A percentile compares a stretch with the other conserved stretches of the same genome.
These are phyloP conservation scores for Pristiophorus japonicus DNA, from an alignment of 2,113 vertebrate genomes.

Conservation along the genomic window DNA sequence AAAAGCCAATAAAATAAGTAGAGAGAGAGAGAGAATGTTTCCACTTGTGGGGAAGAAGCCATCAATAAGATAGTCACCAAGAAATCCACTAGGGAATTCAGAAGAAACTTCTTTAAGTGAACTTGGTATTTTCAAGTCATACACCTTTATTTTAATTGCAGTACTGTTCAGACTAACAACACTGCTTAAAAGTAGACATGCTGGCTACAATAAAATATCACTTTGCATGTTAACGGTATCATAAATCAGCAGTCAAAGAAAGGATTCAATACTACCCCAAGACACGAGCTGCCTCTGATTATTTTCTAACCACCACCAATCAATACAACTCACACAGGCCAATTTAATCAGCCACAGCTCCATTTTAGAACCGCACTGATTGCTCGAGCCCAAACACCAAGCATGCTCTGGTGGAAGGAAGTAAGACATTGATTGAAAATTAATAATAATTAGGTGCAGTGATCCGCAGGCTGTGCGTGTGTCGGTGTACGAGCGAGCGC, in stretches of 20 bases:
- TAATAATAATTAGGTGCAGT: neutral
- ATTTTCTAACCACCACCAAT: neutral
- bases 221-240: neutral
- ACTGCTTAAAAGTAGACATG: neutral
- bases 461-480: neutral
- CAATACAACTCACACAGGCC: neutral
- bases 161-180: neutral
- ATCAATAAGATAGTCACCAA: too few species aligned
- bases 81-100: too few species aligned
- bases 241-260: neutral
- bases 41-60: too few species aligned
- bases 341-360: neutral
- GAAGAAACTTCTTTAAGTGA: too few species aligned
- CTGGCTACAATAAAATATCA: neutral
- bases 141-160: too few species aligned
- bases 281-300: neutral
- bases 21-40: too few species aligned
- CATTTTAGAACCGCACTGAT: neutral
- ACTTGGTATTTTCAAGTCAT: too few species aligned
- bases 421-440: neutral
- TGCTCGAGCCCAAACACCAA: neutral
- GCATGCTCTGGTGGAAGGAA: too few species aligned
- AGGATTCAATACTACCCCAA: neutral
- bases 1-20: too few species aligned
- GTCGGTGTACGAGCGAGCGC: neutral